phyloP scores from a whole-genome alignment of 2,113 vertebrate genomes.

The Hydrolagus affinis region DNA sequence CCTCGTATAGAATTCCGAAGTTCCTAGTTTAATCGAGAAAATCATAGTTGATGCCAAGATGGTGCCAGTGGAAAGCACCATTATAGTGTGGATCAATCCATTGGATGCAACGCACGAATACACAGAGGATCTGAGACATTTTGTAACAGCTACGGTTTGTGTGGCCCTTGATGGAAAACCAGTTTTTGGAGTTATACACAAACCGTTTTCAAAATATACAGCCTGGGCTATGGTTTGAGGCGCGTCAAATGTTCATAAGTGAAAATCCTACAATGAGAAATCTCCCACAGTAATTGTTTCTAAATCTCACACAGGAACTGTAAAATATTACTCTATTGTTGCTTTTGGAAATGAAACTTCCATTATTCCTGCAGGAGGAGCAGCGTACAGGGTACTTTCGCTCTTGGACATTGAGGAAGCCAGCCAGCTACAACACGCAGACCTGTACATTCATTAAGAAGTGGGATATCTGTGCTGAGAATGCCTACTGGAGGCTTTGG shows the following conservation, averaged over 20 bases:
- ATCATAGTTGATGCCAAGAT: conserved; percentile 58
- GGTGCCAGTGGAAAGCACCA: conserved; percentile 67
- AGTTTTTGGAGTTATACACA: conserved; percentile 87
- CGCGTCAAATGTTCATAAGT: conserved; percentile 67
- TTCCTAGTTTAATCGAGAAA: conserved; percentile 70
- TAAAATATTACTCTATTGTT: conserved; percentile 61
- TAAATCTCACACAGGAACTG: conserved; percentile 80
- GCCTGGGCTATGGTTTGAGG: conserved; percentile 84
- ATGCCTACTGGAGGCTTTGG: conserved; percentile 75
- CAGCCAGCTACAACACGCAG: conserved; percentile 69
- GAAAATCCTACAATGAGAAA: conserved; percentile 65
- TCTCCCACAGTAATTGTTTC: conserved; percentile 80
- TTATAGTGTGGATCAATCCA: conserved; percentile 93
- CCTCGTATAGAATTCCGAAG: conserved; percentile 64
- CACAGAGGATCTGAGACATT: conserved; percentile 85
- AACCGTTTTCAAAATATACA: conserved; percentile 82
- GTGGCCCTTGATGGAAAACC: conserved; percentile 86
- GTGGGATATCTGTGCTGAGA: conserved; percentile 95
- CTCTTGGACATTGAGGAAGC: conserved; percentile 67
- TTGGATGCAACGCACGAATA: conserved; percentile 95
- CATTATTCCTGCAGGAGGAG: conserved; percentile 78
- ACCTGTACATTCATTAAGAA: conserved; percentile 91
- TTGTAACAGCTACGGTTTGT: conserved; percentile 95
- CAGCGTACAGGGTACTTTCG: conserved; percentile 89
- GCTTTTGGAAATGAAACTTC: conserved; percentile 80